A percentile compares a stretch with the other conserved stretches of the same genome.
Conservation (phyloP, 64 coral and sea anemone genomes). For the Pocillopora verrucosa region DNA sequence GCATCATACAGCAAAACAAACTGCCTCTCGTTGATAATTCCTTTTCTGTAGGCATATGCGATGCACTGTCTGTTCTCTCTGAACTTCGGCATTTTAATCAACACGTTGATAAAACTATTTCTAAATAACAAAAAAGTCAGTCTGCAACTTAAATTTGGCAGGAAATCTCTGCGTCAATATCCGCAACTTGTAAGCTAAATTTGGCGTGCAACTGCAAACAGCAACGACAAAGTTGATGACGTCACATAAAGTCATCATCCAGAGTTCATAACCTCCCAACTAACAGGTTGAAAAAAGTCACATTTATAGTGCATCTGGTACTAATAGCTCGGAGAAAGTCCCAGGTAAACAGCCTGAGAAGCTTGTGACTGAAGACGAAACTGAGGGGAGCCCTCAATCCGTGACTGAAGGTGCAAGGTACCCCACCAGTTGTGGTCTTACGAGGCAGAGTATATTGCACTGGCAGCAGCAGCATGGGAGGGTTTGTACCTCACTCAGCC, state of each 20-base stretch:
- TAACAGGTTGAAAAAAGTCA: background rate
- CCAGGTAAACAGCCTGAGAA: background rate
- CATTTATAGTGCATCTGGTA: background rate
- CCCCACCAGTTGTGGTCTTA: background rate
- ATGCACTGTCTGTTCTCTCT: background rate
- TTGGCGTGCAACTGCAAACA: too few relatives aligned
- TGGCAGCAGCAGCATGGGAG: too few relatives aligned
- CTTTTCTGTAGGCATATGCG: background rate
- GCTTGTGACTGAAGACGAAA: background rate
- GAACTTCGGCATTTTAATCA: background rate
- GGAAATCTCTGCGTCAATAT: too few relatives aligned
- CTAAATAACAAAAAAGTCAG: background rate
- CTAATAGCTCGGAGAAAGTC: background rate
- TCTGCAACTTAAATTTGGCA: background rate
- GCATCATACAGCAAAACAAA: constrained; percentile 43
- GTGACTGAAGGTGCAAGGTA: background rate
- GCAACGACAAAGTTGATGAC: background rate
- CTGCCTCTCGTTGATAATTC: background rate
- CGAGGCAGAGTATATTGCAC: too few relatives aligned
- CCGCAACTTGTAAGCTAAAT: too few relatives aligned
- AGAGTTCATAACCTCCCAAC: too few relatives aligned
- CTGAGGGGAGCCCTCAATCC: background rate
- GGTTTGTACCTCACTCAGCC: too few relatives aligned
- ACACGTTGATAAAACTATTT: background rate
- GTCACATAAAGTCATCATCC: background rate